phyloP scores from a whole-genome alignment of 1,140 invertebrate species.

The Sminthurides bifidus region DNA sequence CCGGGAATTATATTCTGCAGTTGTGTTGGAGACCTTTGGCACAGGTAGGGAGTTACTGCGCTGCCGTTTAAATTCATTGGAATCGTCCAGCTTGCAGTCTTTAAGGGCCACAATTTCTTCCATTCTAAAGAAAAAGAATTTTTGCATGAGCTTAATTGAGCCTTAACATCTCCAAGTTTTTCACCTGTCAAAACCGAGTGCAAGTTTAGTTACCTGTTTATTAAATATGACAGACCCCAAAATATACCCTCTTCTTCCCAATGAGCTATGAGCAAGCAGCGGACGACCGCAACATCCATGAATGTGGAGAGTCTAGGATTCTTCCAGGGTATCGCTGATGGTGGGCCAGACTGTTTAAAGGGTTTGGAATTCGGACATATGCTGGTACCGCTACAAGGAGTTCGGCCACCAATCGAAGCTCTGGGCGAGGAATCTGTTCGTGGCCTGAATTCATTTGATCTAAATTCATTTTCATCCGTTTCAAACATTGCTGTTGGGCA shows the following conservation, averaged over 20 bases:
- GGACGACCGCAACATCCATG: constrained; percentile 85
- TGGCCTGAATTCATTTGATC: constrained; percentile 21
- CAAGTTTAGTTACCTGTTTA: constrained; percentile 55
- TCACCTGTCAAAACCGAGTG: neutral
- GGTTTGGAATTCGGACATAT: too few relatives aligned
- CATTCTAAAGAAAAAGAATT: constrained; percentile 14
- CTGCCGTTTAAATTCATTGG: constrained; percentile 54
- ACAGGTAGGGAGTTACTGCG: constrained; percentile 76
- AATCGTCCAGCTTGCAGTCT: constrained; percentile 62
- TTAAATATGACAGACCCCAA: constrained; percentile 91
- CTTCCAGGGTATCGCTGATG: constrained; percentile 20
- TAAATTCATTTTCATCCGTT: too few relatives aligned
- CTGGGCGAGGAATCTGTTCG: constrained; percentile 29
- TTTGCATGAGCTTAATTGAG: neutral
- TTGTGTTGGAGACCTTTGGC: too few relatives aligned
- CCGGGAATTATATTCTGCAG: too few relatives aligned
- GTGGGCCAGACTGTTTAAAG: too few relatives aligned
- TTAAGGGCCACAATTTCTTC: constrained; percentile 19
- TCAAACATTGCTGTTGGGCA: too few relatives aligned
- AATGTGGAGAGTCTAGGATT: constrained; percentile 82
- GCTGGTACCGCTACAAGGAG: neutral
- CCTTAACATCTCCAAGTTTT: neutral
- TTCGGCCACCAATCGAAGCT: constrained; percentile 17
- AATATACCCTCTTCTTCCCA: constrained; percentile 96
- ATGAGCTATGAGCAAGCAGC: constrained; percentile 91